Base-by-base conservation (phyloP, 2,888 invertebrate genomes). In the Prenolepis imparis region DNA sequence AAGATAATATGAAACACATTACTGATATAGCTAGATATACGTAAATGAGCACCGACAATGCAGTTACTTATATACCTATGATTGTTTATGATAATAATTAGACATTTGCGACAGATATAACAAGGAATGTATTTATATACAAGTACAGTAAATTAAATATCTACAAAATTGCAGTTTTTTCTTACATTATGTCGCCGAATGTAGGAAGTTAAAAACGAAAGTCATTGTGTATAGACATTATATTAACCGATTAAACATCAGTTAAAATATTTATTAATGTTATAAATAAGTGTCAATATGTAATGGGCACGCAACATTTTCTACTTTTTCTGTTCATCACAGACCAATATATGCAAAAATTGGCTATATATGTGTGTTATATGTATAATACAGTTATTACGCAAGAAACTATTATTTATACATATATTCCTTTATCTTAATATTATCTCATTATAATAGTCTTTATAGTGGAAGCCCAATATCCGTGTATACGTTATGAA, bases 111-210 rank as follows among this genome's bases (percentile, higher is more conserved):
- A 44, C 41, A 81, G 66, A 52, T 75, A 52, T 52, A 68, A 74
- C 80, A 80, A 64, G 61, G 32, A 75, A 74, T 83, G 63, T 84
- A 89, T 83, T 84, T 90, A 90, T 88, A 84, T 85, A 86, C 67
- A 87, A 89, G 85, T 87, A 89, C 86, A 86, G 74, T 82, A 66
- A 75, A 82, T 89, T 85, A 86, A 86, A 82, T 90, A 89, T 90
- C 86, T 86, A 89, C 85, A 90, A 82, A 63, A 70, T 72, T 70
- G 77, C 39, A 39, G 68, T 80, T 15, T 39, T 32, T 39, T 9
- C 74, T 83, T 84, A 48, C 73, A 73, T 83, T 63, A 66, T 21
- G 52, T 84, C 21, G 39, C 36, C 9, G n/a, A 55, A 67, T n/a
- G 24, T 67, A 63, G 4, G 24, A 24, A 73, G 12, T 57, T 70